A percentile compares a stretch with the other conserved stretches of the same genome.
Conservation (phyloP, 2,888 invertebrate species). For the Anaspis maculata region DNA sequence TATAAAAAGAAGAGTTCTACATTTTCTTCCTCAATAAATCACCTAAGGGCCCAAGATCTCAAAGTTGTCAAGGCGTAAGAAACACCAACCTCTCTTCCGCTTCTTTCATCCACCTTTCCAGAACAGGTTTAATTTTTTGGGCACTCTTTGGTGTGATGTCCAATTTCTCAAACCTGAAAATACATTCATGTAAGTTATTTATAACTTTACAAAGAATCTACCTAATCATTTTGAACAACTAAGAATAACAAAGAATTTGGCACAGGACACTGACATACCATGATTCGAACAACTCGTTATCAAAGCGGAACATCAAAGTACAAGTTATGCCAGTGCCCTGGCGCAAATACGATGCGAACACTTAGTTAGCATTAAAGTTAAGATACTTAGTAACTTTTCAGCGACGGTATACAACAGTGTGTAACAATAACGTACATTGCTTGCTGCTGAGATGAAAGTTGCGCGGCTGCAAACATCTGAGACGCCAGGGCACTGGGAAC, state of each 20-base stretch:
- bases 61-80: neutral
- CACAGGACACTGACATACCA: conserved; percentile 47
- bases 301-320: too few species aligned
- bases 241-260: too few species aligned
- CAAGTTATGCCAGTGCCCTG: conserved; percentile 94
- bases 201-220: neutral
- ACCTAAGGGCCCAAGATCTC: too few species aligned
- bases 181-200: too few species aligned
- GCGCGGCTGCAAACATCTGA: conserved; percentile 90
- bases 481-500: conserved; percentile 93
- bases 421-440: conserved; percentile 77
- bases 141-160: conserved; percentile 99
- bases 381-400: conserved; percentile 8
- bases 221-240: too few species aligned
- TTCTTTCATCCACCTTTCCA: conserved; percentile 98
- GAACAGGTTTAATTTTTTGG: conserved; percentile 97
- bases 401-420: too few species aligned
- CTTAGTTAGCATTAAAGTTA: conserved; percentile 3
- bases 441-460: conserved; percentile 88
- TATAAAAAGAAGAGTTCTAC: too few species aligned
- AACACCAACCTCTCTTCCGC: conserved; percentile 84
- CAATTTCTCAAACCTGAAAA: conserved; percentile 89
- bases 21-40: too few species aligned
- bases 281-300: too few species aligned
- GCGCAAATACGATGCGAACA: too few species aligned